Conservation (phyloP, 2,113 vertebrate genomes). For the Pterophyllum scalare region DNA sequence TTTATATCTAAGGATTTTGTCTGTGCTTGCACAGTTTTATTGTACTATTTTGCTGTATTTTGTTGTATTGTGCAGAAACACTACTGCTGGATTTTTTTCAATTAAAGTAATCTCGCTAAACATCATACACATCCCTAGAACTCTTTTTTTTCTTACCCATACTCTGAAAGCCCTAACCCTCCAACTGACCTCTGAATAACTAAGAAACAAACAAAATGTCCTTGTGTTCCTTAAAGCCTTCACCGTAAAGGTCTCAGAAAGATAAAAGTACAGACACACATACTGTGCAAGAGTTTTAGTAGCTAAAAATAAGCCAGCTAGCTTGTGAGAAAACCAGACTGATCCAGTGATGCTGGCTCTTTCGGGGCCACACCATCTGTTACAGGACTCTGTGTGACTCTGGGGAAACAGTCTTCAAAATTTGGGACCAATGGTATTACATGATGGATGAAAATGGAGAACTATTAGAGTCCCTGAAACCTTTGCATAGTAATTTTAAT, state of each 20-base stretch:
- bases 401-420: slow-evolving; percentile 5
- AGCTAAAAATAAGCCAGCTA: slow-evolving; percentile 10
- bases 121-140: not conserved
- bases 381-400: not conserved
- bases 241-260: not conserved
- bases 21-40: not conserved
- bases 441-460: not conserved
- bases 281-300: not conserved
- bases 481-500: not conserved
- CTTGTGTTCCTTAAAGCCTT: not conserved
- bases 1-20: not conserved
- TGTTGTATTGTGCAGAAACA: not conserved
- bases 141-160: not conserved
- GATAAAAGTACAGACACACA: not conserved
- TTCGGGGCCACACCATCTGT: not conserved
- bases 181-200: not conserved
- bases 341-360: slow-evolving; percentile 4
- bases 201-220: not conserved
- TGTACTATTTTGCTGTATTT: no score
- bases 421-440: not conserved
- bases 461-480: not conserved
- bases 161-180: not conserved
- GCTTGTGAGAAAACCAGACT: not conserved
- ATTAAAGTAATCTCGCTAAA: not conserved
- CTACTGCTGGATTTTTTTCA: not conserved